Conservation (phyloP, 2,797 vertebrate species). For the Notolabrus celidotus region DNA sequence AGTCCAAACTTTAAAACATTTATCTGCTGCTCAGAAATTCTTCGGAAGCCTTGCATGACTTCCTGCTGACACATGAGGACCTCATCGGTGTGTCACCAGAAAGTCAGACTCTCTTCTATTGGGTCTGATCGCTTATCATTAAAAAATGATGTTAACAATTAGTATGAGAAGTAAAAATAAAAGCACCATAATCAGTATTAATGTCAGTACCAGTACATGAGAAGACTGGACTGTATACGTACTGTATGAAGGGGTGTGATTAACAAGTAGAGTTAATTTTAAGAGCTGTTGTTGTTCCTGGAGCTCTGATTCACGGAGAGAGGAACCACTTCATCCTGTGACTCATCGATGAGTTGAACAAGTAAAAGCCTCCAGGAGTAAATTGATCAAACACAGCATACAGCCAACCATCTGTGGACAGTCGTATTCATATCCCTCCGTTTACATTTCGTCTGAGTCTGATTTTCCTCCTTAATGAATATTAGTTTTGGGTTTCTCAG, state of each 20-base stretch:
- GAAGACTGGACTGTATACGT: background rate
- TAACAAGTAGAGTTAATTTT: background rate
- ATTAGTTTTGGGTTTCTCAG: background rate
- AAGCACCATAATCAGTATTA: background rate
- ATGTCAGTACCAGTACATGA: no score
- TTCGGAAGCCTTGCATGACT: background rate
- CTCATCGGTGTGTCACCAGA: background rate
- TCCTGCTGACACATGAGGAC: constrained; percentile 11
- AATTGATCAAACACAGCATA: background rate
- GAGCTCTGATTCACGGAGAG: constrained; percentile 32
- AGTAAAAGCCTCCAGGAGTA: background rate
- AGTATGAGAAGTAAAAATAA: background rate
- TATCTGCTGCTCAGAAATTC: no score
- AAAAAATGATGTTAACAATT: background rate
- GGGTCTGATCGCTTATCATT: background rate
- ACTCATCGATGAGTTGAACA: constrained; percentile 30
- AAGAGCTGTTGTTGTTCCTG: constrained; percentile 8
- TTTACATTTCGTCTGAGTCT: background rate
- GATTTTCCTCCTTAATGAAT: background rate
- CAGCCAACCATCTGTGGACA: constrained; percentile 4
- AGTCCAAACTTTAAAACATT: background rate
- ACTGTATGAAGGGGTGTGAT: background rate
- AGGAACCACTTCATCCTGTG: constrained; percentile 40
- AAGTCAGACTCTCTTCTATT: background rate
- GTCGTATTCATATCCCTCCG: background rate